Percentiles rank a stretch among this genome's conserved stretches.
Conservation (phyloP, 1,140 invertebrate genomes). For the Drosophila kurseongensis region DNA sequence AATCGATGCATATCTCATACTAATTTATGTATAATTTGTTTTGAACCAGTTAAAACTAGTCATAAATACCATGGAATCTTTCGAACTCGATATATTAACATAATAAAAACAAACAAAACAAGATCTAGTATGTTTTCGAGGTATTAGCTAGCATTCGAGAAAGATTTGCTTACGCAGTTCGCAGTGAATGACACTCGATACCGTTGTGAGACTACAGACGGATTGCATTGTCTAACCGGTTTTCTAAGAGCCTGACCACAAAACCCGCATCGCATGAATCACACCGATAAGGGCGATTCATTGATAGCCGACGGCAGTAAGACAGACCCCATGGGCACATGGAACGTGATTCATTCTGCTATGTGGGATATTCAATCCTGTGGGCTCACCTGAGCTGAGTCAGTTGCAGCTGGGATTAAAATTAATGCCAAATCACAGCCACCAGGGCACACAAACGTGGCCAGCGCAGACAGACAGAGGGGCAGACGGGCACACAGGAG, state of each 20-base stretch:
- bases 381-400: conserved; percentile 22
- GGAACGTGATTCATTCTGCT: conserved; percentile 28
- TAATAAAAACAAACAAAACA: conserved; percentile 24
- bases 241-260: conserved; percentile 19
- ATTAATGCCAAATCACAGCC: conserved; percentile 39
- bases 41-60: conserved; percentile 11
- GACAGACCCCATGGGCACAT: not conserved
- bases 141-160: conserved; percentile 15
- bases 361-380: conserved; percentile 23
- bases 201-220: conserved; percentile 4
- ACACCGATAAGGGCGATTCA: conserved; percentile 34
- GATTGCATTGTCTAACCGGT: conserved; percentile 46
- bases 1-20: conserved; percentile 21
- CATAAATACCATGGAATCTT: conserved; percentile 15
- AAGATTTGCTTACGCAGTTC: conserved; percentile 34
- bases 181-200: conserved; percentile 23
- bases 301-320: conserved; percentile 12
- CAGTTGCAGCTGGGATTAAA: conserved; percentile 36
- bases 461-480: not conserved
- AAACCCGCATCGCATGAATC: conserved; percentile 44
- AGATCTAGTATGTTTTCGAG: conserved; percentile 13
- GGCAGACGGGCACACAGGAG: conserved; percentile 14
- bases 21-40: conserved; percentile 29
- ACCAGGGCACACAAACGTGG: not conserved
- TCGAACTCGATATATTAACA: conserved; percentile 20